A percentile compares a stretch with the other conserved stretches of the same genome.
Conservation (phyloP, 2,797 vertebrate genomes). For the Cheirogaleus major region DNA sequence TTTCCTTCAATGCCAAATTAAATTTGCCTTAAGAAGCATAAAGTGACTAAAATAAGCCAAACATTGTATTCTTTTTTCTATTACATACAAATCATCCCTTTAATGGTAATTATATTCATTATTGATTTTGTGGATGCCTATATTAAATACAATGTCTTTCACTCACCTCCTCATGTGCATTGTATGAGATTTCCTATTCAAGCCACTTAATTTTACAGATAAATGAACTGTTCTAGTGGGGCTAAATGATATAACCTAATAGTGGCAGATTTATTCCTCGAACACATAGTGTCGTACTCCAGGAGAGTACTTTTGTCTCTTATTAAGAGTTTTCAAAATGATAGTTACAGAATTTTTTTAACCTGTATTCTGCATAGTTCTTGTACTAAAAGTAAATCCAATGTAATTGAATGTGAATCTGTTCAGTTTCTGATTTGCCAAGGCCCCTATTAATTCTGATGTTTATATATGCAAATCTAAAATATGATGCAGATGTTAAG, state of each 20-base stretch:
- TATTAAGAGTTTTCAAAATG: not conserved
- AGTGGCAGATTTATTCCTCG: not conserved
- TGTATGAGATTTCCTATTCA: not conserved
- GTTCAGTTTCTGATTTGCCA: not conserved
- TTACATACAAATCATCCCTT: not conserved
- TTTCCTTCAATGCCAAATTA: slow-evolving; percentile 69
- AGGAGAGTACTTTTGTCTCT: not conserved
- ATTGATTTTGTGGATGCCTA: not conserved
- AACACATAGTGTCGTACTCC: not conserved
- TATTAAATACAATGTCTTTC: not conserved
- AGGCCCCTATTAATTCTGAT: not conserved
- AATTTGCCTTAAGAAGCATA: slow-evolving; percentile 53
- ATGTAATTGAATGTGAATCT: not conserved
- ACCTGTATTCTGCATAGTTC: not conserved
- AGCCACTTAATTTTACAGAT: not conserved
- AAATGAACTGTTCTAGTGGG: not conserved
- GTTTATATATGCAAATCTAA: not conserved
- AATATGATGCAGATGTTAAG: not conserved
- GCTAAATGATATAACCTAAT: not conserved
- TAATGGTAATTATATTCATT: not conserved
- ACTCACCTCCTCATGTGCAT: not conserved
- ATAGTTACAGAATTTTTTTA: not conserved
- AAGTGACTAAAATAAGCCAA: slow-evolving; percentile 33
- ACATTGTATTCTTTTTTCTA: not conserved
- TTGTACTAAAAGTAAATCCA: not conserved